Evolutionary conservation across 92 coral and sea anemone genomes (phyloP).

Genomic region (Actinostola sp.): DNA sequence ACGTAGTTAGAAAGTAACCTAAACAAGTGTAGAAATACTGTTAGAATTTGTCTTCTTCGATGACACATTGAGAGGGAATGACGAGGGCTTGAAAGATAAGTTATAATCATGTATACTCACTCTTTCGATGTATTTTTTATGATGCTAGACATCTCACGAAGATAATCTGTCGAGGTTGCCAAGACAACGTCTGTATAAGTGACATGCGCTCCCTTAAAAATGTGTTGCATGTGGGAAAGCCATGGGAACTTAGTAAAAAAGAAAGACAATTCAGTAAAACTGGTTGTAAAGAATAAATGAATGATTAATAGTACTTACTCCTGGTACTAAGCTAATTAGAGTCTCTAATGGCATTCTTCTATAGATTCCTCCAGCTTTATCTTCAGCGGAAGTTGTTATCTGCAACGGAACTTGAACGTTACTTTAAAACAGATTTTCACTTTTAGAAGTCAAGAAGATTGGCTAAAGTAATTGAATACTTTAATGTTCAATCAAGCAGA

Average conservation of each 20-base stretch:
- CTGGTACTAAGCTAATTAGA: conserved; percentile 84
- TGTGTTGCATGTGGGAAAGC: conserved; percentile 82
- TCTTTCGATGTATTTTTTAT: conserved; percentile 78
- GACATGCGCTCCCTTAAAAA: conserved; percentile 79
- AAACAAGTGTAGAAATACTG: not conserved
- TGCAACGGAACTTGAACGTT: not conserved
- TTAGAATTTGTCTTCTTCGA: too few relatives aligned
- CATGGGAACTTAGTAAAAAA: conserved; percentile 81
- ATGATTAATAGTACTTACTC: conserved; percentile 55
- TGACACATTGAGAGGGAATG: too few relatives aligned
- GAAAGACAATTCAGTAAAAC: not conserved
- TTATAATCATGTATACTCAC: conserved; percentile 48
- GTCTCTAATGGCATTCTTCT: conserved; percentile 83
- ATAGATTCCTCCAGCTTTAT: conserved; percentile 93
- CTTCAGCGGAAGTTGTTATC: conserved; percentile 97
- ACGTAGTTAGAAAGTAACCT: conserved; percentile 97
- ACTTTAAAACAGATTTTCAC: too few relatives aligned
- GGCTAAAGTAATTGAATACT: too few relatives aligned
- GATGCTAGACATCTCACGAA: conserved; percentile 68
- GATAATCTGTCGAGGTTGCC: conserved; percentile 85
- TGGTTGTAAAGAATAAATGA: not conserved
- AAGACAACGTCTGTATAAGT: conserved; percentile 89
- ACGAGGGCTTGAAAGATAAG: not conserved
- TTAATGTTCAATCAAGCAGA: too few relatives aligned
- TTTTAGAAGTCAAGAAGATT: too few relatives aligned